These are phyloP conservation scores for Psophia crepitans DNA, from an alignment of 2,113 vertebrate genomes.

Conservation along the genomic window DNA sequence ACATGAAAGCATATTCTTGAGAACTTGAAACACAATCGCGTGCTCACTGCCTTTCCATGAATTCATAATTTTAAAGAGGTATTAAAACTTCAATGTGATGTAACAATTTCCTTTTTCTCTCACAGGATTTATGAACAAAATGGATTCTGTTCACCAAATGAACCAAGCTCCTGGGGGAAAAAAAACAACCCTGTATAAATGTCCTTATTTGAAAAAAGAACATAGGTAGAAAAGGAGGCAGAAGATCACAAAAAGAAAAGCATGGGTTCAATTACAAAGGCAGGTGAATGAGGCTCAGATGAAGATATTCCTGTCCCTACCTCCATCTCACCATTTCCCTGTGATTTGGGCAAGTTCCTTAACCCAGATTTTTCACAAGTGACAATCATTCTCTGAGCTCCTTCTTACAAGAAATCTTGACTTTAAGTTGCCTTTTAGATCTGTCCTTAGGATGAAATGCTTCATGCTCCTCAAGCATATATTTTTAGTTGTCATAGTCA, in stretches of 20 bases:
- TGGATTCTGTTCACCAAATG: not conserved
- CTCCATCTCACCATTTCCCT: not conserved
- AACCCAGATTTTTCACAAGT: not conserved
- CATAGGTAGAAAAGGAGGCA: not conserved
- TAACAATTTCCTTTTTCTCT: not conserved
- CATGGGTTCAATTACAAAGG: not conserved
- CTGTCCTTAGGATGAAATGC: not conserved
- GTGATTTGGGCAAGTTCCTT: not conserved
- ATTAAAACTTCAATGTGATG: not conserved
- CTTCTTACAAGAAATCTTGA: not conserved
- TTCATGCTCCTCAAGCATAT: not conserved
- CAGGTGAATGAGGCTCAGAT: not conserved
- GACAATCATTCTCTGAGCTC: not conserved
- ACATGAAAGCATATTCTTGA: not conserved
- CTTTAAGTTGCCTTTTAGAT: not conserved
- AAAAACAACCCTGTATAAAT: not conserved
- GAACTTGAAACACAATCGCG: not conserved
- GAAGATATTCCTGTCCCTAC: not conserved
- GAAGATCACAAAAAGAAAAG: not conserved
- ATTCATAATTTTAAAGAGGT: not conserved
- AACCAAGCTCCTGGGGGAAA: not conserved
- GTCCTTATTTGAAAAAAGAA: not conserved
- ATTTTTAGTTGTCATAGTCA: not conserved
- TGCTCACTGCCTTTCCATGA: not conserved
- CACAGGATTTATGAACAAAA: not conserved